Conservation (phyloP, 1,140 invertebrate species). For the Elymnias hypermnestra region DNA sequence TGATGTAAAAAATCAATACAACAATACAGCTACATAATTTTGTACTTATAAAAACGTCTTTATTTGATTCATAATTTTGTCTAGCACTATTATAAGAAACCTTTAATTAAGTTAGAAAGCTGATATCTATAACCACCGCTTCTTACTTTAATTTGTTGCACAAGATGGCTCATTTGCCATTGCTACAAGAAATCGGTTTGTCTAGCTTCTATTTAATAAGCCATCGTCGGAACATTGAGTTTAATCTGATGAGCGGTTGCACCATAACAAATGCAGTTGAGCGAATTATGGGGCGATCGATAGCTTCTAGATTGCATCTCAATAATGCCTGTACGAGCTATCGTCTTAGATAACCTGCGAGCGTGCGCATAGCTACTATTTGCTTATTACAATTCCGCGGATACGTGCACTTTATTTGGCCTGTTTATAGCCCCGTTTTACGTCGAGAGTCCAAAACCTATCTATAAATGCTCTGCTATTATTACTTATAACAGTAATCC, state of each 20-base stretch:
- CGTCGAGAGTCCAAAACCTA: no score
- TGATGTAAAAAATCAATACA: no score
- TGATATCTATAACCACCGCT: no score
- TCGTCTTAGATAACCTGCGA: slow-evolving; percentile 46
- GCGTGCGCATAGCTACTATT: slow-evolving; percentile 47
- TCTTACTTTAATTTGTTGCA: no score
- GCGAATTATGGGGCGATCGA: slow-evolving; percentile 61
- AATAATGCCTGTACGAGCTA: slow-evolving; percentile 65
- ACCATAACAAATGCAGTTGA: slow-evolving; percentile 48
- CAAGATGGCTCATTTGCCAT: slow-evolving; percentile 10
- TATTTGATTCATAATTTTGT: no score
- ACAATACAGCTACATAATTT: no score
- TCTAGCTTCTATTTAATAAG: slow-evolving; percentile 64
- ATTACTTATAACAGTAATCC: no score
- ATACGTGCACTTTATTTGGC: slow-evolving; percentile 21
- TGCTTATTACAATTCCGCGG: slow-evolving; percentile 38
- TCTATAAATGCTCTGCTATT: no score
- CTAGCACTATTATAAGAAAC: no score
- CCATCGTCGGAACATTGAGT: slow-evolving; percentile 50
- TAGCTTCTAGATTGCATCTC: slow-evolving; percentile 69
- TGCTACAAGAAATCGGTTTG: slow-evolving; percentile 17
- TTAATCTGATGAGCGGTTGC: slow-evolving; percentile 59
- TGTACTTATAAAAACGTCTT: no score
- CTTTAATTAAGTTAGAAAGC: no score
- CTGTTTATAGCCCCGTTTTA: slow-evolving; percentile 15